Base-by-base conservation (phyloP, 2,797 vertebrate genomes). In the Sardinella longiceps region DNA sequence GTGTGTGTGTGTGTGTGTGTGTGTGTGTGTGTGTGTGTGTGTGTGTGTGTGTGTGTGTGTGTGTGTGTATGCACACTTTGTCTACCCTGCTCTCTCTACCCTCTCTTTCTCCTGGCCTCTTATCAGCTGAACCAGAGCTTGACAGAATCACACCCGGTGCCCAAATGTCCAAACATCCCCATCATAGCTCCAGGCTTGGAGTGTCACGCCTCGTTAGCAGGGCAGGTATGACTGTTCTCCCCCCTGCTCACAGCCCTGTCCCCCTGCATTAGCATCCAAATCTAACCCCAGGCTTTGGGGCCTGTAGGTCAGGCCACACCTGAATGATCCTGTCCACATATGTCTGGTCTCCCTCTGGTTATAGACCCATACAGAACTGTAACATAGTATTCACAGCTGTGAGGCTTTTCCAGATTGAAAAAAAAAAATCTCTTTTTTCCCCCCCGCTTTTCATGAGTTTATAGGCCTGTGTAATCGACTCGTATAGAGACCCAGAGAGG, bases 311-410 rank as follows among this genome's bases (percentile, higher is more conserved):
- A 87, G 87, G 81, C 87, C 87, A 89, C 90, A 93, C 91, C 90
- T 92, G 90, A 88, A 90, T 91, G 89, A 92, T 93, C 91, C 91
- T 91, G 89, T 91, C 89, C 90, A 91, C 86, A 93, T 88, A 91
- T 85, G 87, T 92, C 87, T 83, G 86, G 80, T 91, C 81, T 89
- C 84, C 90, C 89, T 88, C 84, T 85, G 83, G 50, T 87, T 60
- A 81, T 39, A 25, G 28, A 20, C 12, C 33, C 37, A 1, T 23
- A 43, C 37, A 77, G 5, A 39, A 5, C 70, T 43, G 4, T 7
- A 43, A 23, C 70, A 39, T 6, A 43, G 5, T 6, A 20, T 43
- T 23, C 4, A 4, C 18, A 23, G 70, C 70, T 39, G 15, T 37
- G 33, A 23, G 14, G 33, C 33, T 23, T 39, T 43, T 77, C 37